phyloP scores from a whole-genome alignment of 2,888 invertebrate genomes.

The Coelogynopora nodosa region DNA sequence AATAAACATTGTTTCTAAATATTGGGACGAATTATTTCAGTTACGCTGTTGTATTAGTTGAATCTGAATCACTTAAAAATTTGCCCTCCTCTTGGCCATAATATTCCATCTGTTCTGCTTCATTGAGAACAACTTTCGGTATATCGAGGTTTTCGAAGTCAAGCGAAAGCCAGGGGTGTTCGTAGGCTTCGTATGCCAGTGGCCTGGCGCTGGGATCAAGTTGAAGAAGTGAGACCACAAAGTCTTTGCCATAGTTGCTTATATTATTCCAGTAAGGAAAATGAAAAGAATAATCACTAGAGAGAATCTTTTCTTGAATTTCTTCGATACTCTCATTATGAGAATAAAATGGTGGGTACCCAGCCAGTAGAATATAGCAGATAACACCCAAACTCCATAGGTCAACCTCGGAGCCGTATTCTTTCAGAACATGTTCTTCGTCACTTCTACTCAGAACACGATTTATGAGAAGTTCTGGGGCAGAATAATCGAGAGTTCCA shows the following conservation, averaged over 20 bases:
- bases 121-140: background rate
- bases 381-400: background rate
- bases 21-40: too few relatives aligned
- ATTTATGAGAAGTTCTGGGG: background rate
- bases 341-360: background rate
- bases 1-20: too few relatives aligned
- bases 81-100: background rate
- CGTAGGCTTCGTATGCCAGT: background rate
- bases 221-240: background rate
- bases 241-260: background rate
- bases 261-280: background rate
- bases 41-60: too few relatives aligned
- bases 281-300: background rate
- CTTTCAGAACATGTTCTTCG: background rate
- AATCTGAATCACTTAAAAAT: too few relatives aligned
- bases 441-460: background rate
- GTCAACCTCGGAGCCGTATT: background rate
- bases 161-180: background rate
- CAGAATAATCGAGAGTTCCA: background rate
- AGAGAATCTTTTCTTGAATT: background rate
- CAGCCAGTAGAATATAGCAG: background rate
- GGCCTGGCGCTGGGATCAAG: background rate
- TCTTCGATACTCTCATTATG: background rate
- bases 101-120: background rate
- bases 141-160: background rate